These are phyloP conservation scores for Incurvaria masculella DNA, from an alignment of 2,888 invertebrate genomes.

Conservation along the genomic window DNA sequence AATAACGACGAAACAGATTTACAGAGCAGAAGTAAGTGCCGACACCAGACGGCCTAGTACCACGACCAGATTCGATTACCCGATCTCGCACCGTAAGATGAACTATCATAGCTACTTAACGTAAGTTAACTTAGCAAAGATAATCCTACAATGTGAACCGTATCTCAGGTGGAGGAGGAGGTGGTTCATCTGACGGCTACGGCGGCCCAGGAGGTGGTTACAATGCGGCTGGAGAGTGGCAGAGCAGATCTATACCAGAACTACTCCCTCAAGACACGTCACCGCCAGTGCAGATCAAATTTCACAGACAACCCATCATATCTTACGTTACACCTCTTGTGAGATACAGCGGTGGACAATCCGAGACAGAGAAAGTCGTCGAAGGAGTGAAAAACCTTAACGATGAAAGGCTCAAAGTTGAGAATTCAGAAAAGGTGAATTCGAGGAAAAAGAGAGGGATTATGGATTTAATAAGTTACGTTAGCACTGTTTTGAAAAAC, in stretches of 20 bases:
- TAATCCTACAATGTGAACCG: slow-evolving; percentile 23
- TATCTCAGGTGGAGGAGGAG: slow-evolving; percentile 32
- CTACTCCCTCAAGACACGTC: slow-evolving; percentile 18
- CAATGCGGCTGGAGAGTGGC: slow-evolving; percentile 49
- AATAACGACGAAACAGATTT: too few species aligned
- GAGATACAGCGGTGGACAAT: slow-evolving; percentile 18
- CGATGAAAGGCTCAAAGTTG: slow-evolving; percentile 19
- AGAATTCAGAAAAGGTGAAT: not conserved
- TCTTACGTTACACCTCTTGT: slow-evolving; percentile 27
- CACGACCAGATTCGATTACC: slow-evolving; percentile 16
- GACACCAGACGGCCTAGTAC: too few species aligned
- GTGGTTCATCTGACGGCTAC: slow-evolving; percentile 30
- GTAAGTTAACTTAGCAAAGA: not conserved
- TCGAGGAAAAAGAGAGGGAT: slow-evolving; percentile 23
- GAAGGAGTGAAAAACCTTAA: slow-evolving; percentile 15
- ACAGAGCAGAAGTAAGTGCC: too few species aligned
- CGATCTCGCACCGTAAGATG: slow-evolving; percentile 7
- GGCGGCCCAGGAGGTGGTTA: slow-evolving; percentile 31
- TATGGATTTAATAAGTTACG: slow-evolving; percentile 22
- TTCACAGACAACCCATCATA: slow-evolving; percentile 20
- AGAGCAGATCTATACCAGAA: slow-evolving; percentile 37
- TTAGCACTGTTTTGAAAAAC: not conserved
- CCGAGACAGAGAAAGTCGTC: slow-evolving; percentile 11
- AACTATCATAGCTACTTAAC: not conserved
- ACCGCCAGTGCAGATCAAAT: slow-evolving; percentile 15